Evolutionary conservation across 2,797 vertebrate genomes (phyloP), one percentile per base, ranked within the genome.

Genomic region (Saxicola maurus): DNA sequence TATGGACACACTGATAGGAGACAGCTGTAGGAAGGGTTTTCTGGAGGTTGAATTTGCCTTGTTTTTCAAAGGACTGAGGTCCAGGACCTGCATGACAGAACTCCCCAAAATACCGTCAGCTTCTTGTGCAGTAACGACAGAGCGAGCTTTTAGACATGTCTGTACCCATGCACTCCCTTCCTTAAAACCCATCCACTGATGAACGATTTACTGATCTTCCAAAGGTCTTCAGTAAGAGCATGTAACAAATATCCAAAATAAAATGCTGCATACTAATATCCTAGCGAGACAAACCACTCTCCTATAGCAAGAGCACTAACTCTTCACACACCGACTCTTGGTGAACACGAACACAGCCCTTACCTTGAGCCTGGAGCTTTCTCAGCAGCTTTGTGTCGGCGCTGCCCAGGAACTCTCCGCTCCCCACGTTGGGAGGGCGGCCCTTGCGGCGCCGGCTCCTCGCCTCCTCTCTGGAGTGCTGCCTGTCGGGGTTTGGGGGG

Each of bases 281-380:
- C 25, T 8, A 52, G 40, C 4, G 31, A 91, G 87, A 51, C 14
- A 48, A 31, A 75, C 7, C 37, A 51, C 10, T 61, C 52, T 35
- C 48, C 33, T n/a, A 59, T 0, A 78, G 27, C 49, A 91, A 66
- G 20, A 40, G 10, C 8, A 65, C 18, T 8, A 76, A 55, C 9
- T 57, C 56, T 73, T 52, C 17, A 38, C 21, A n/a, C 4, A 40
- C 42, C 11, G n/a, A 71, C 20, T 31, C 24, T 25, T 42, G 9
- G 8, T 38, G 38, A 45, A 42, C 27, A 33, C 16, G 7, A 37
- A 51, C 23, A 8, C 4, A 24, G 8, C 16, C 56, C 92, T 77
- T 91, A 99, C 99, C 98, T 97, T 99, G 99, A 76, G 99, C 99
- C 91, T 99, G 98, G 48, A 99, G 97, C 96, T 98, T 99, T 83